phyloP scores from a whole-genome alignment of 2,888 invertebrate species.

The Trimorus sp. region DNA sequence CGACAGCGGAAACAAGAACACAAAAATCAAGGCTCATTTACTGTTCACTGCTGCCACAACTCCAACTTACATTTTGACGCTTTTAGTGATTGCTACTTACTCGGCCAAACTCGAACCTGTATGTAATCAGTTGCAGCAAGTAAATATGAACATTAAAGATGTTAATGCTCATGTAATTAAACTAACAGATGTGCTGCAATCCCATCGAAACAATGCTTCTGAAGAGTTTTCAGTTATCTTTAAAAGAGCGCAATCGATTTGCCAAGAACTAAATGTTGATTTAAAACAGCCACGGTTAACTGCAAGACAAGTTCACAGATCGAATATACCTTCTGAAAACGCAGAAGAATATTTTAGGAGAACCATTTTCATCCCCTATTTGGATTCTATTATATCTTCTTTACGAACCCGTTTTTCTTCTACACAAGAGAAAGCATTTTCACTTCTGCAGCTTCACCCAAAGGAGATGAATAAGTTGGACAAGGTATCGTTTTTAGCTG shows the following conservation, averaged over 20 bases:
- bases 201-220: constrained; percentile 8
- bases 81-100: constrained; percentile 7
- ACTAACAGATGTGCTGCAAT: constrained; percentile 4
- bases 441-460: constrained; percentile 7
- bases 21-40: constrained; percentile 5
- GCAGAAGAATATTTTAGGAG: constrained; percentile 7
- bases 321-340: constrained; percentile 13
- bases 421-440: neutral
- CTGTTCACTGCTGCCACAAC: neutral
- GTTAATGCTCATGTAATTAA: constrained; percentile 11
- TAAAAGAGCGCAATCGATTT: neutral
- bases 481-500: neutral
- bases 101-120: constrained; percentile 23
- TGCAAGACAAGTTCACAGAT: constrained; percentile 7
- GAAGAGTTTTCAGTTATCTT: constrained; percentile 10
- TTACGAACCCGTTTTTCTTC: neutral
- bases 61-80: constrained; percentile 2
- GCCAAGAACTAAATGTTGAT: neutral
- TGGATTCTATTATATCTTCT: constrained; percentile 26
- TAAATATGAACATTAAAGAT: constrained; percentile 8
- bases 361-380: constrained; percentile 16
- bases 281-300: neutral
- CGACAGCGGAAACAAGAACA: neutral
- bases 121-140: constrained; percentile 12
- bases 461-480: neutral